These are phyloP conservation scores for Arnoldichthys spilopterus DNA, from an alignment of 2,797 vertebrate species.

Conservation along the genomic window DNA sequence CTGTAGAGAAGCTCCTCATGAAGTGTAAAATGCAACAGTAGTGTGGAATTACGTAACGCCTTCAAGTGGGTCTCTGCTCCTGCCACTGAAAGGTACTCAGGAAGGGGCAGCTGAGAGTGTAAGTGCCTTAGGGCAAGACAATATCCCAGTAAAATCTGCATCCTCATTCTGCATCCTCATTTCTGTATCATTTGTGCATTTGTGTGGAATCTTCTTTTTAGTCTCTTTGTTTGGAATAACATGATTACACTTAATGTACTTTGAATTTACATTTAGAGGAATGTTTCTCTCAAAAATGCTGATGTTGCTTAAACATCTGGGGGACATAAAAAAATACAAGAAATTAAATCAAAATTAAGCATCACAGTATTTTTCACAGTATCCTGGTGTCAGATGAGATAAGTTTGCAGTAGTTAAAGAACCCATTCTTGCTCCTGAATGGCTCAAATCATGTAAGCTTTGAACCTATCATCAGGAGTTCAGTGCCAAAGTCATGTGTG, in stretches of 20 bases:
- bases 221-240: too few species aligned
- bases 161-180: not conserved
- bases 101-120: not conserved
- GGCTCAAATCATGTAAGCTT: too few species aligned
- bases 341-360: too few species aligned
- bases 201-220: not conserved
- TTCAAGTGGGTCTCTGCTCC: conserved; percentile 2
- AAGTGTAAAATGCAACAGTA: conserved; percentile 10
- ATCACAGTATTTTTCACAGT: too few species aligned
- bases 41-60: conserved; percentile 24
- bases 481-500: too few species aligned
- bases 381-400: too few species aligned
- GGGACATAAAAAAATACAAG: too few species aligned
- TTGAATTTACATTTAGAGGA: not conserved
- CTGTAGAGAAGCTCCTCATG: not conserved
- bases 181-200: not conserved
- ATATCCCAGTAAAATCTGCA: not conserved
- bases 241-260: not conserved
- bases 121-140: not conserved
- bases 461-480: too few species aligned
- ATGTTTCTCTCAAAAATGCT: not conserved
- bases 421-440: too few species aligned
- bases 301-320: not conserved
- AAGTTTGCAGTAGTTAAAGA: too few species aligned
- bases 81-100: not conserved